Conservation (phyloP, 2,888 invertebrate species). For the Caenorhabditis sp. region DNA sequence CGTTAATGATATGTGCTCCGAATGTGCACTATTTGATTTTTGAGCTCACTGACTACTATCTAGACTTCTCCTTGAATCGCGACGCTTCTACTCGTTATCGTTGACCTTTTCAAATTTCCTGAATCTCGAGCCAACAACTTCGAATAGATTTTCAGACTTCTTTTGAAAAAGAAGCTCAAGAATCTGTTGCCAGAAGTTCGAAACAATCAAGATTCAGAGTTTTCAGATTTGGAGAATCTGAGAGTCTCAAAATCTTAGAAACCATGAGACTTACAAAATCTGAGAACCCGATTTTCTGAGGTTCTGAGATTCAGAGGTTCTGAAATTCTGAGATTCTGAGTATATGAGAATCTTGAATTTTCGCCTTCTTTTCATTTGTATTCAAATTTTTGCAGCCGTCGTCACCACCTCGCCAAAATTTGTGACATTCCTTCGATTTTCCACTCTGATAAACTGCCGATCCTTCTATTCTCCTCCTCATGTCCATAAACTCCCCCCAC, state of each 20-base stretch:
- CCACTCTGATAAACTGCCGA: constrained; percentile 54
- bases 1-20: neutral
- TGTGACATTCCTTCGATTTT: constrained; percentile 34
- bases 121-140: too few species aligned
- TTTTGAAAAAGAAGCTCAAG: too few species aligned
- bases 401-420: neutral
- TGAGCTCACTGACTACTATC: neutral
- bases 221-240: too few species aligned
- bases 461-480: constrained; percentile 9
- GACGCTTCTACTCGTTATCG: too few species aligned
- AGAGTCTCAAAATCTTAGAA: too few species aligned
- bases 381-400: constrained; percentile 6
- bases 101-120: too few species aligned
- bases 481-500: neutral
- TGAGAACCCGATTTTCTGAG: neutral
- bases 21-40: neutral
- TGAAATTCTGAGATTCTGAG: neutral
- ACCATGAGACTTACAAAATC: too few species aligned
- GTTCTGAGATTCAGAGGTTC: neutral
- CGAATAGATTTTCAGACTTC: too few species aligned
- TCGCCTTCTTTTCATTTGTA: neutral
- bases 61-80: too few species aligned
- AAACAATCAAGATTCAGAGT: too few species aligned
- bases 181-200: too few species aligned
- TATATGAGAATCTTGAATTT: neutral